A percentile compares a stretch with the other conserved stretches of the same genome.
These are phyloP conservation scores for Andrena flavipes DNA, from an alignment of 2,888 invertebrate species.

Conservation along the genomic window DNA sequence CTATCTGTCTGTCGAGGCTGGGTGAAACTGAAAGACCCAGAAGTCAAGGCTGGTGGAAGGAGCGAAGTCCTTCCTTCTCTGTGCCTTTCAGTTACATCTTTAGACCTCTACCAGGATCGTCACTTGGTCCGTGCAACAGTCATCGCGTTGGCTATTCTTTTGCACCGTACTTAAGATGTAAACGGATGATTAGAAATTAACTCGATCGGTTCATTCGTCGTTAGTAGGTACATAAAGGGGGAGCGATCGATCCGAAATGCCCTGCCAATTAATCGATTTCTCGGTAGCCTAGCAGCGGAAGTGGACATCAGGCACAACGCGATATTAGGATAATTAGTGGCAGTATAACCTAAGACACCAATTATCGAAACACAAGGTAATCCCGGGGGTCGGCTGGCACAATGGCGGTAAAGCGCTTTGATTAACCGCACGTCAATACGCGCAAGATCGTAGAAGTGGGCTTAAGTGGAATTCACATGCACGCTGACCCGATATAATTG, in stretches of 20 bases:
- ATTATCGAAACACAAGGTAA: constrained; percentile 60
- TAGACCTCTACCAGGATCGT: too few species aligned
- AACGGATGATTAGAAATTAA: too few species aligned
- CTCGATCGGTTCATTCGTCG: too few species aligned
- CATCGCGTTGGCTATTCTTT: too few species aligned
- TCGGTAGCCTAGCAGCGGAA: neutral
- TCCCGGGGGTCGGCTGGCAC: constrained; percentile 25
- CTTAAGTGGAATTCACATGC: constrained; percentile 66
- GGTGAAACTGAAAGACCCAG: neutral
- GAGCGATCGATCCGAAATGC: neutral
- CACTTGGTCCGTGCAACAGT: too few species aligned
- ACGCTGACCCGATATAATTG: constrained; percentile 58
- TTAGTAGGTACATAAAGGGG: too few species aligned
- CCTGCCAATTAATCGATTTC: constrained; percentile 10
- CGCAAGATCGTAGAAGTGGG: constrained; percentile 54
- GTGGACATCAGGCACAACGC: neutral
- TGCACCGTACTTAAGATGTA: too few species aligned
- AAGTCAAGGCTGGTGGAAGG: too few species aligned
- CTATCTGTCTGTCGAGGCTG: neutral
- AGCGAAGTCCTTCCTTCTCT: neutral
- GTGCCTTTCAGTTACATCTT: neutral
- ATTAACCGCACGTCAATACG: constrained; percentile 66
- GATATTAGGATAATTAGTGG: constrained; percentile 52
- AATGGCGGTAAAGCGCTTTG: constrained; percentile 49
- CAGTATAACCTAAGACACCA: constrained; percentile 56